Conservation (phyloP, 37 sponge, comb jelly and placozoan genomes). For the Tethya wilhelma region DNA sequence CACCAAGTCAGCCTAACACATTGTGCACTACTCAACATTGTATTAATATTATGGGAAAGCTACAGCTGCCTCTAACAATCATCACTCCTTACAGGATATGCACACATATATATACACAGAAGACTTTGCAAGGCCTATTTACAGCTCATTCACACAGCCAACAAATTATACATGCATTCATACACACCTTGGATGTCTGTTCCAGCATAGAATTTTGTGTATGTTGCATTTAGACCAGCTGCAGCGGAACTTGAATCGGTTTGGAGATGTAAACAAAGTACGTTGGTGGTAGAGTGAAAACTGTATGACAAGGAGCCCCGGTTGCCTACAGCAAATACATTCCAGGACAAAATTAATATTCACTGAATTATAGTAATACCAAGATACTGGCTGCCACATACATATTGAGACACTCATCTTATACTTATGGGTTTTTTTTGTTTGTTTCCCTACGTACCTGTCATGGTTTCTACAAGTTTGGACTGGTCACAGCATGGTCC, state of each 20-base stretch:
- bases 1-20: too few species aligned
- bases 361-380: too few species aligned
- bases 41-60: too few species aligned
- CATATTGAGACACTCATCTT: background rate
- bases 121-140: too few species aligned
- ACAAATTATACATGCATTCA: background rate
- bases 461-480: conserved; percentile 5
- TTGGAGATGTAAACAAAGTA: conserved; percentile 4
- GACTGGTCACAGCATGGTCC: conserved; percentile 13
- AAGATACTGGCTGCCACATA: background rate
- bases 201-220: conserved; percentile 41
- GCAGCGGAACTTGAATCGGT: conserved; percentile 7
- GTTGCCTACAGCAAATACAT: conserved; percentile 4
- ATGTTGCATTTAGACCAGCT: conserved; percentile 41
- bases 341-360: background rate
- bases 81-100: too few species aligned
- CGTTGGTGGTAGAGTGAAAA: background rate
- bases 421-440: background rate
- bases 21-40: too few species aligned
- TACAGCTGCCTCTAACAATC: too few species aligned
- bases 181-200: conserved; percentile 29
- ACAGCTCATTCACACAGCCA: background rate
- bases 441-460: conserved; percentile 14
- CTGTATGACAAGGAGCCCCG: background rate
- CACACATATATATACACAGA: too few species aligned